Base-by-base conservation (phyloP, 1,140 invertebrate species). In the Hypothenemus hampei region DNA sequence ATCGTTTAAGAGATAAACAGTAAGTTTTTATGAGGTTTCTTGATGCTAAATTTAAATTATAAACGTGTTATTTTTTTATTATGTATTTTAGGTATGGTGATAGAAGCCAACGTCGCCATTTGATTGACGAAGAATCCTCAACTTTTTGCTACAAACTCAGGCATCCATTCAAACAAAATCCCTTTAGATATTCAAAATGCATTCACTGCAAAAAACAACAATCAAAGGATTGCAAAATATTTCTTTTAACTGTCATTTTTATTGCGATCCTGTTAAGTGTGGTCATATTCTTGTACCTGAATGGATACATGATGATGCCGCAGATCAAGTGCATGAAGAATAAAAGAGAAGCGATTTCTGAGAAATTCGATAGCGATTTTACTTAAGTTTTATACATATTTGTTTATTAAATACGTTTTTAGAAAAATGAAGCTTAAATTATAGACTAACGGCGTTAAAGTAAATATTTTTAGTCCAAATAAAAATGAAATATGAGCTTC, bases 1-100 rank as follows among this genome's bases (percentile, higher is more conserved):
- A 35, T 51, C 33, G 39, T 46, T 26, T 26, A 19, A 47, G 31
- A 50, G 33, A 49, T 29, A 15, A 21, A 22, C n/a, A 19, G 36
- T 39, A 43, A 37, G 8, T 43, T 43, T n/a, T n/a, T 43, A 18
- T 23, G 40, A 23, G 18, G 20, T 21, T 22, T 21, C 23, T 23
- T 21, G 7, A n/a, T 37, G n/a, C n/a, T 37, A 37, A 13, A 11
- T n/a, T 15, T 18, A 15, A 55, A n/a, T 19, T 11, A 26, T 26
- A 31, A 18, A 0, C 13, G n/a, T 11, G 15, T 46, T n/a, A 29
- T 31, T 46, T 43, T 46, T 39, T 39, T n/a, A 2, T n/a, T n/a
- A 2, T 39, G n/a, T 4, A 16, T 39, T 39, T 33, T 46, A 29
- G 29, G 18, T 46, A 15, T 3, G 24, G 23, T 11, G 11, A 46